Evolutionary conservation across 2,888 invertebrate genomes (phyloP).

Genomic region (Unio pictorum): DNA sequence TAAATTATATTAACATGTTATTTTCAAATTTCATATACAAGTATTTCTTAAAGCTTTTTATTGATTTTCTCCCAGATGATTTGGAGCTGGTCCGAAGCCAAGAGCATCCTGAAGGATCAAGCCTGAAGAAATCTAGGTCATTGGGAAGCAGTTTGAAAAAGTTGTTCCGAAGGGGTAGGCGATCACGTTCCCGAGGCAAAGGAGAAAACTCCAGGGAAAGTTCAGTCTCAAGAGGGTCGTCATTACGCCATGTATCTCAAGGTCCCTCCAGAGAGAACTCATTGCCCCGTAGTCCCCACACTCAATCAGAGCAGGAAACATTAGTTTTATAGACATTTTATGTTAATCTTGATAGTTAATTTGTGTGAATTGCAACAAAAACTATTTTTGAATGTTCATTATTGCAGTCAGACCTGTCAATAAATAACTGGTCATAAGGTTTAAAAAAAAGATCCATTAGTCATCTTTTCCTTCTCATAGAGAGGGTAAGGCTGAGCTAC

Average conservation of each 20-base stretch:
- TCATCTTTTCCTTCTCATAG: no score
- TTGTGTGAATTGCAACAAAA: no score
- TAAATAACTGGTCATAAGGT: no score
- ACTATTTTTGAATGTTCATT: no score
- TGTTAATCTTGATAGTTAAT: no score
- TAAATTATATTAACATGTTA: no score
- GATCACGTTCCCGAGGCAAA: slow-evolving; percentile 47
- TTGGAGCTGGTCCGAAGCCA: slow-evolving; percentile 52
- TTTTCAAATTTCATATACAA: no score
- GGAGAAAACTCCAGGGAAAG: slow-evolving; percentile 61
- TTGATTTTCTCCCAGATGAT: slow-evolving; percentile 48
- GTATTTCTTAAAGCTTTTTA: no score
- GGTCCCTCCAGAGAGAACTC: slow-evolving; percentile 58
- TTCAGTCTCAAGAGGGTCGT: slow-evolving; percentile 57
- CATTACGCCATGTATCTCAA: slow-evolving; percentile 51
- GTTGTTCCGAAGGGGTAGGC: slow-evolving; percentile 57
- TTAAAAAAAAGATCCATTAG: no score
- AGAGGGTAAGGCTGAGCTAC: no score
- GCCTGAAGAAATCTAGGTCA: slow-evolving; percentile 63
- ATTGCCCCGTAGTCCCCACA: slow-evolving; percentile 38
- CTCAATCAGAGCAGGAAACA: slow-evolving; percentile 29
- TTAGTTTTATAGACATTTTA: slow-evolving; percentile 26
- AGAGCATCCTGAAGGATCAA: slow-evolving; percentile 46
- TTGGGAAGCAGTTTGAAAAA: slow-evolving; percentile 65
- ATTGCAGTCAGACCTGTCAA: no score